Conservation (phyloP, 1,140 invertebrate species). For the Rhagoletis pomonella region DNA sequence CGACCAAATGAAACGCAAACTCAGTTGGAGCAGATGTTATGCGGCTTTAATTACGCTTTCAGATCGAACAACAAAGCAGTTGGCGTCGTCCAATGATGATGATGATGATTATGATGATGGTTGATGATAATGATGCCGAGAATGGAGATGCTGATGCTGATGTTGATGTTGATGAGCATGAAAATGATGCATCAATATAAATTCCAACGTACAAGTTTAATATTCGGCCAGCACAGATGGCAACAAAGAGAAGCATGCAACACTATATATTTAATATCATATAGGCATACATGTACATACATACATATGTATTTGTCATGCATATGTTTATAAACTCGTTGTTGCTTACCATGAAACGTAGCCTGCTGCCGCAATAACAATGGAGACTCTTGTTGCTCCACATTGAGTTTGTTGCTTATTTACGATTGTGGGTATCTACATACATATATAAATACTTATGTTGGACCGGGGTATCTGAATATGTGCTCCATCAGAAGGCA, state of each 20-base stretch:
- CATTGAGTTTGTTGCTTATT: no score
- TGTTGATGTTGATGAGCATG: not conserved
- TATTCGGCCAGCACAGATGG: not conserved
- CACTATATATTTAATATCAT: not conserved
- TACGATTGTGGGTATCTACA: not conserved
- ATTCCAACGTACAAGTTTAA: not conserved
- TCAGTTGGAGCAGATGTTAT: slow-evolving; percentile 47
- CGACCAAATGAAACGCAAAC: not conserved
- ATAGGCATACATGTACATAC: not conserved
- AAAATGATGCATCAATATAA: not conserved
- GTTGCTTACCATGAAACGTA: not conserved
- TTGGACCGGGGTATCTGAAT: not conserved
- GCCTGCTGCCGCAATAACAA: slow-evolving; percentile 18
- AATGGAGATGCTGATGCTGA: not conserved
- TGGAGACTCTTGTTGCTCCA: not conserved
- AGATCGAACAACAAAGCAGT: slow-evolving; percentile 8
- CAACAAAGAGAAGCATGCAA: not conserved
- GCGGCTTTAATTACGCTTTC: slow-evolving; percentile 33
- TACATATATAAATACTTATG: not conserved
- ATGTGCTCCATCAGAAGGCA: not conserved
- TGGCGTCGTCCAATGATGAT: not conserved
- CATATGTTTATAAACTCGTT: not conserved
- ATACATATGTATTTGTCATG: not conserved
- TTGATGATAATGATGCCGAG: no score
- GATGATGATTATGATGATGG: not conserved